Conservation (phyloP, 2,113 vertebrate species). For the Neotoma lepida region DNA sequence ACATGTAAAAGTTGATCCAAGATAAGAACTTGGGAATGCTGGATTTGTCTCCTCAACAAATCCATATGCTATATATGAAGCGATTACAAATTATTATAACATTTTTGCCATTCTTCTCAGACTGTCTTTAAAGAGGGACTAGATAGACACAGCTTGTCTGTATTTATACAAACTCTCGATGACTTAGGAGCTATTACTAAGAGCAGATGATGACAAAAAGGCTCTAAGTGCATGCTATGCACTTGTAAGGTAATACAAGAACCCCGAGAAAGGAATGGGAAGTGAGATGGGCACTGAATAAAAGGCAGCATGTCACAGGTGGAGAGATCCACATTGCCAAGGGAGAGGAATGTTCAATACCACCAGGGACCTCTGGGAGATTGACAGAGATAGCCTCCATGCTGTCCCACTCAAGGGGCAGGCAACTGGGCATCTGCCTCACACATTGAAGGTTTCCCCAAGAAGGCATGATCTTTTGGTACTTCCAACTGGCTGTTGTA, state of each 20-base stretch:
- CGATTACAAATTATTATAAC: background rate
- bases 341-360: background rate
- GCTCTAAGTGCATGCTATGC: background rate
- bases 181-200: background rate
- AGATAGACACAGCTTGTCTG: background rate
- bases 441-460: background rate
- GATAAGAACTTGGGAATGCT: background rate
- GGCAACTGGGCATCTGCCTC: background rate
- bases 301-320: accelerated
- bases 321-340: background rate
- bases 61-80: background rate
- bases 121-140: background rate
- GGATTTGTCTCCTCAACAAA: background rate
- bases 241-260: background rate
- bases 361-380: background rate
- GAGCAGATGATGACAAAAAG: background rate
- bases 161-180: background rate
- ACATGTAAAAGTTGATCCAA: background rate
- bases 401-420: background rate
- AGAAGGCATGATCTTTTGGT: background rate
- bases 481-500: background rate
- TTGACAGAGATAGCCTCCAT: background rate
- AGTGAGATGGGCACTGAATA: background rate
- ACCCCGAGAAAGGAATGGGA: background rate
- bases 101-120: background rate